Percentiles rank a stretch among this genome's conserved stretches.
Conservation (phyloP, 2,888 invertebrate genomes). For the Drosophila falleni region DNA sequence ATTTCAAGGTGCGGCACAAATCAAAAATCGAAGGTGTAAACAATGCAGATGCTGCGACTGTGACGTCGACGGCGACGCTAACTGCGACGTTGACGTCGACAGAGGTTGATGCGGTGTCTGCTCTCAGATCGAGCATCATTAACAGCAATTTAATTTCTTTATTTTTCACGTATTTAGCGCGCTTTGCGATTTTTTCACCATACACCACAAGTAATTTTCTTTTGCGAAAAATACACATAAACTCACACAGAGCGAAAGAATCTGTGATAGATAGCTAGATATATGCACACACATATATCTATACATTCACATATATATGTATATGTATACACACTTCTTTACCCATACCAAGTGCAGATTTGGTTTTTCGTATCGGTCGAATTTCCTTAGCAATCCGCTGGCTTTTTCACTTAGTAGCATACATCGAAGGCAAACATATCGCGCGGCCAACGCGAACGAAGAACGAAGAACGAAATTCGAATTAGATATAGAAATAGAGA, state of each 20-base stretch:
- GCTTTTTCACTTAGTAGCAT: conserved; percentile 76
- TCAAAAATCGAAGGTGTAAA: conserved; percentile 78
- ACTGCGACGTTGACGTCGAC: conserved; percentile 2
- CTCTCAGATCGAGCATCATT: conserved; percentile 52
- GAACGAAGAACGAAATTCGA: conserved; percentile 69
- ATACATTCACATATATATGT: not conserved
- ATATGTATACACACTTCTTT: not conserved
- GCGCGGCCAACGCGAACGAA: conserved; percentile 78
- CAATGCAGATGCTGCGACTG: conserved; percentile 53
- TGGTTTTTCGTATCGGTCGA: conserved; percentile 54
- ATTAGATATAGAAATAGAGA: conserved; percentile 64
- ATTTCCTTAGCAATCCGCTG: conserved; percentile 57
- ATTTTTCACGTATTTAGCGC: conserved; percentile 49
- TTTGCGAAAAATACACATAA: conserved; percentile 32
- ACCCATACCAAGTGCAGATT: conserved; percentile 44
- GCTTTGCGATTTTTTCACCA: conserved; percentile 39
- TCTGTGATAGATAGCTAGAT: conserved; percentile 14
- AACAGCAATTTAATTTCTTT: conserved; percentile 56
- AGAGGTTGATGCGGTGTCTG: not conserved
- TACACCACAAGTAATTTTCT: conserved; percentile 45
- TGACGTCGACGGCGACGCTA: conserved; percentile 5
- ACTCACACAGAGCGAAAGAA: conserved; percentile 7
- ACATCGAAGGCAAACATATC: conserved; percentile 79
- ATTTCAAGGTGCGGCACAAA: conserved; percentile 76
- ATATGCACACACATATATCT: not conserved